Evolutionary conservation across 2,888 invertebrate genomes (phyloP).

Genomic region (Odontocerum albicorne): DNA sequence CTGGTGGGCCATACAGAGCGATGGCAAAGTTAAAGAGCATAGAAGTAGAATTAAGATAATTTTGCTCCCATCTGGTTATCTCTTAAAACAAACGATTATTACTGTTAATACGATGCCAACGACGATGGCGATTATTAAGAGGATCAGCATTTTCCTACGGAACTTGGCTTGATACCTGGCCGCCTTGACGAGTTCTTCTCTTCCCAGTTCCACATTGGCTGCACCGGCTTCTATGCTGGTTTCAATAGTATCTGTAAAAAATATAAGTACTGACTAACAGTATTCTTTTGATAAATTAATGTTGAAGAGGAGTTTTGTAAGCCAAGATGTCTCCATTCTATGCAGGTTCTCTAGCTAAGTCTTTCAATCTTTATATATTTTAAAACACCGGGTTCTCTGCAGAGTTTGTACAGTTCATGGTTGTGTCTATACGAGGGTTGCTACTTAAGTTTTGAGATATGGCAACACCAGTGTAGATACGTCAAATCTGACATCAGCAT

Average conservation of each 20-base stretch:
- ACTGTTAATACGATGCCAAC: constrained; percentile 68
- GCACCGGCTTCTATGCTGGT: constrained; percentile 76
- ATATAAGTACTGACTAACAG: no score
- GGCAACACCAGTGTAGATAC: no score
- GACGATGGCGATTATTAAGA: constrained; percentile 67
- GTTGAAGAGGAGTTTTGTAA: no score
- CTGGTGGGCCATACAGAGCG: constrained; percentile 4
- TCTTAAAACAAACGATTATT: constrained; percentile 63
- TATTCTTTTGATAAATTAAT: no score
- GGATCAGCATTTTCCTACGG: constrained; percentile 72
- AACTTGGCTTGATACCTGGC: constrained; percentile 76
- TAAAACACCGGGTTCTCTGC: no score
- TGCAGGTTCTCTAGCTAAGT: no score
- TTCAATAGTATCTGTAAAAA: constrained; percentile 76
- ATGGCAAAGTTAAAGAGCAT: neutral
- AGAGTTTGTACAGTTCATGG: no score
- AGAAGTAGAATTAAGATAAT: constrained; percentile 1
- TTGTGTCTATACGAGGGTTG: no score
- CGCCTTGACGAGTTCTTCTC: constrained; percentile 78
- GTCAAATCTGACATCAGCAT: no score
- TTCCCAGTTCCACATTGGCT: constrained; percentile 76
- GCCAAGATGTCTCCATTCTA: no score
- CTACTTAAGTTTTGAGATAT: no score
- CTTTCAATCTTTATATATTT: no score
- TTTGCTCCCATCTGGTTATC: constrained; percentile 43